Conservation (phyloP, 2,797 vertebrate species). For the Lutra lutra region DNA sequence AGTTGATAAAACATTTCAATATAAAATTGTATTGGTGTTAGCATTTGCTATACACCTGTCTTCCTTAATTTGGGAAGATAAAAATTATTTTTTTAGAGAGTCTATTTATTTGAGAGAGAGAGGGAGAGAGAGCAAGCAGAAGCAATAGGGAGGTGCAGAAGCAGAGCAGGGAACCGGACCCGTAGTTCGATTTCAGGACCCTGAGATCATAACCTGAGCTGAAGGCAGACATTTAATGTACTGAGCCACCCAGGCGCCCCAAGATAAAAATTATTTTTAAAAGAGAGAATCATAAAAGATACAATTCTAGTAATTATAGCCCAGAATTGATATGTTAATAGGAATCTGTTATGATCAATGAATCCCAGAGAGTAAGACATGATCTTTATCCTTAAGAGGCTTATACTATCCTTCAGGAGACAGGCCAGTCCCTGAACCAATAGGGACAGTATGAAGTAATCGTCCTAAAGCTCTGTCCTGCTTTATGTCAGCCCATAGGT, state of each 20-base stretch:
- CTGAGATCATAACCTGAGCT: neutral
- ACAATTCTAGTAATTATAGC: neutral
- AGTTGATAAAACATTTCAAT: neutral
- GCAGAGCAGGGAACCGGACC: neutral
- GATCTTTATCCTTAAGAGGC: neutral
- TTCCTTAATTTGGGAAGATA: neutral
- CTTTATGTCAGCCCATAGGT: neutral
- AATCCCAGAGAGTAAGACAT: neutral
- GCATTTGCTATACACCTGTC: neutral
- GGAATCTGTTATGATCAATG: neutral
- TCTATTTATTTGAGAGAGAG: neutral
- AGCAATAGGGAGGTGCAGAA: neutral
- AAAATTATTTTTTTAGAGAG: neutral
- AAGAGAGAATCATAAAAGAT: neutral
- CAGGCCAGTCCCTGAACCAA: neutral
- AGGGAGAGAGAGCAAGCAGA: neutral
- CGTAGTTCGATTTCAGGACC: neutral
- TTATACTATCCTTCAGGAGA: neutral
- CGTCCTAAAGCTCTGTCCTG: neutral
- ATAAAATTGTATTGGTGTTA: neutral
- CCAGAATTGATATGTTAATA: neutral
- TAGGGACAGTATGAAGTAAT: neutral
- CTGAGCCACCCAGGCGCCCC: neutral
- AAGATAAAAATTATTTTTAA: conserved; percentile 7
- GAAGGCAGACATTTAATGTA: neutral